Evolutionary conservation across 1,140 invertebrate genomes (phyloP).

Genomic region (Eubasilissa regina): DNA sequence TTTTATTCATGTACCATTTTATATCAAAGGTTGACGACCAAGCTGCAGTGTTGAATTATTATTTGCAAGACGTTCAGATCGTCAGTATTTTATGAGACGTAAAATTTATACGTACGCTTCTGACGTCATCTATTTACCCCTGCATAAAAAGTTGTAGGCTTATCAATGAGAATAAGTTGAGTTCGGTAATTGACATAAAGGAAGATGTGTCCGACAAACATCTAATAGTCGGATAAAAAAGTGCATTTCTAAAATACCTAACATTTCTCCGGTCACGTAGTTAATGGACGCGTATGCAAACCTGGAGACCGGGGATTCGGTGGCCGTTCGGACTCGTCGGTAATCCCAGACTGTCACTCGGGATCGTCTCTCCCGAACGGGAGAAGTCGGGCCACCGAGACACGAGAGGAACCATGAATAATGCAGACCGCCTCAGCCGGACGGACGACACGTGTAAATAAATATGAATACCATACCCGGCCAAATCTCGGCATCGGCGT

Average conservation of each 20-base stretch:
- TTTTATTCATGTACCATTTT: no score
- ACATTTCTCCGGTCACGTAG: background rate
- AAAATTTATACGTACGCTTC: no score
- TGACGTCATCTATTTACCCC: no score
- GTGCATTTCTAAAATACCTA: slow-evolving; percentile 4
- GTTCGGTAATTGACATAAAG: no score
- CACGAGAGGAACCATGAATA: slow-evolving; percentile 30
- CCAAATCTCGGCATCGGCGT: background rate
- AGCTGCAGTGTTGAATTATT: no score
- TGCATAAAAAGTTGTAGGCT: no score
- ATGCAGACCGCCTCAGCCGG: slow-evolving; percentile 14
- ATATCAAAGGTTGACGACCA: no score
- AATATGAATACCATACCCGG: slow-evolving; percentile 8
- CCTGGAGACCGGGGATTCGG: background rate
- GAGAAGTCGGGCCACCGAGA: slow-evolving; percentile 13
- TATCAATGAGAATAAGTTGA: no score
- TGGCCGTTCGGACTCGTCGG: background rate
- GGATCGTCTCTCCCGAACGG: background rate
- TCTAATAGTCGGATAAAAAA: no score
- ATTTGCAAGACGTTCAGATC: no score
- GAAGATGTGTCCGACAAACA: background rate
- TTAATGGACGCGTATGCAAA: slow-evolving; percentile 20
- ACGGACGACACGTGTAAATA: slow-evolving; percentile 32
- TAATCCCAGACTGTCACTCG: slow-evolving; percentile 26
- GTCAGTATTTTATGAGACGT: no score